A percentile compares a stretch with the other conserved stretches of the same genome.
Conservation (phyloP, 2,113 vertebrate species). For the Chamaea fasciata region DNA sequence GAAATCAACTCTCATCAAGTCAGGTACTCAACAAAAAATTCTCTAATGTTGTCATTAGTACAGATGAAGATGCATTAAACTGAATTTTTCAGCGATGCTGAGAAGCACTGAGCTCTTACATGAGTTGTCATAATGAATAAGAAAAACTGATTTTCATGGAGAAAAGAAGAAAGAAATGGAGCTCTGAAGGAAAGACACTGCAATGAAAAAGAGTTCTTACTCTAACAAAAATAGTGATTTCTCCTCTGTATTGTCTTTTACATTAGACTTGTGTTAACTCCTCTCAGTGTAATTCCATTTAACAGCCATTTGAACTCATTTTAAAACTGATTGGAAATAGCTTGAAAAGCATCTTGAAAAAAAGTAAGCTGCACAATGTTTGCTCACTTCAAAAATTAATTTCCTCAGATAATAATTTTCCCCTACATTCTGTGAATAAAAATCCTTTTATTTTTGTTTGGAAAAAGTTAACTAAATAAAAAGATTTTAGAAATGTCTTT, state of each 20-base stretch:
- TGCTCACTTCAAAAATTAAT: conserved; percentile 27
- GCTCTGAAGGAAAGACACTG: neutral
- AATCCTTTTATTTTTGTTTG: conserved; percentile 24
- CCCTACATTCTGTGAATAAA: conserved; percentile 35
- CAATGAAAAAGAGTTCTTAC: neutral
- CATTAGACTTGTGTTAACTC: neutral
- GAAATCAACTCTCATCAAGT: neutral
- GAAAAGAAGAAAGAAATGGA: neutral
- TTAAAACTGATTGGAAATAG: neutral
- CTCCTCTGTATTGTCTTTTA: neutral
- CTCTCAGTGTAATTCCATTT: neutral
- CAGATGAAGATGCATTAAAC: neutral
- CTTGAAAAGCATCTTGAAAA: neutral
- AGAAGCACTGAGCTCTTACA: neutral
- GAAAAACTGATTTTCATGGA: neutral
- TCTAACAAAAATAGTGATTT: neutral
- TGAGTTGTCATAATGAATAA: neutral
- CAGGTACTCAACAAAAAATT: neutral
- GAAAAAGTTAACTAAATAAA: conserved; percentile 44
- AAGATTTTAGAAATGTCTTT: conserved; percentile 18
- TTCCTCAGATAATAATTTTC: neutral
- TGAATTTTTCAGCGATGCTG: conserved; percentile 7
- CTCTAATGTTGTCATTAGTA: neutral
- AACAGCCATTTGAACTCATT: neutral
- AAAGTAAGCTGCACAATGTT: neutral